Evolutionary conservation across 2,113 vertebrate species (phyloP).

Genomic region (Lucifuga dentata): DNA sequence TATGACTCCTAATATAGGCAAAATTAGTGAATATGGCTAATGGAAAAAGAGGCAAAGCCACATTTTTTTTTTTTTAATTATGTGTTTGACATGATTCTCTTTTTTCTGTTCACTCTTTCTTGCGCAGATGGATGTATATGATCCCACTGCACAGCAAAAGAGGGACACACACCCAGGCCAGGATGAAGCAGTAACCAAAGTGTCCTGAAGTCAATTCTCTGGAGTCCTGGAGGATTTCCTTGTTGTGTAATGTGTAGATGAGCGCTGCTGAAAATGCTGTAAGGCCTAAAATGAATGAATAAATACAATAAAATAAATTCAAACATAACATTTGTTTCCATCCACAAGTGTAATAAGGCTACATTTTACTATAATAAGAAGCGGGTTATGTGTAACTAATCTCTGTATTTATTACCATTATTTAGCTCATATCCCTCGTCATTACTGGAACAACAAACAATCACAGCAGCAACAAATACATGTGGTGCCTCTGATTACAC

Average conservation of each 20-base stretch:
- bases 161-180: constrained; percentile 90
- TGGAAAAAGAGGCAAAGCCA: neutral
- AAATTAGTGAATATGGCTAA: neutral
- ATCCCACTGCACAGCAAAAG: constrained; percentile 86
- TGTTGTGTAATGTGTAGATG: constrained; percentile 86
- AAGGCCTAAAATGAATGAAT: constrained; percentile 74
- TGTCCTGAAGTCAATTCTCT: constrained; percentile 74
- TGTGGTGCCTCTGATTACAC: neutral
- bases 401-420: neutral
- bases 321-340: neutral
- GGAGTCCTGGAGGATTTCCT: constrained; percentile 80
- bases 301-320: neutral
- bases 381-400: no score
- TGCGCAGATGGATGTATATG: constrained; percentile 90
- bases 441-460: constrained; percentile 2
- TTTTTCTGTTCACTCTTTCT: constrained; percentile 81
- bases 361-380: neutral
- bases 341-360: neutral
- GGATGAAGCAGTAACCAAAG: constrained; percentile 89
- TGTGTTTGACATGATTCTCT: neutral
- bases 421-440: neutral
- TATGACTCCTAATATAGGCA: neutral
- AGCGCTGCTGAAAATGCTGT: constrained; percentile 84
- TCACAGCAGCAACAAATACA: neutral
- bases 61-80: neutral